phyloP scores from a whole-genome alignment of 2,113 vertebrate genomes.

The Elanoides forficatus region DNA sequence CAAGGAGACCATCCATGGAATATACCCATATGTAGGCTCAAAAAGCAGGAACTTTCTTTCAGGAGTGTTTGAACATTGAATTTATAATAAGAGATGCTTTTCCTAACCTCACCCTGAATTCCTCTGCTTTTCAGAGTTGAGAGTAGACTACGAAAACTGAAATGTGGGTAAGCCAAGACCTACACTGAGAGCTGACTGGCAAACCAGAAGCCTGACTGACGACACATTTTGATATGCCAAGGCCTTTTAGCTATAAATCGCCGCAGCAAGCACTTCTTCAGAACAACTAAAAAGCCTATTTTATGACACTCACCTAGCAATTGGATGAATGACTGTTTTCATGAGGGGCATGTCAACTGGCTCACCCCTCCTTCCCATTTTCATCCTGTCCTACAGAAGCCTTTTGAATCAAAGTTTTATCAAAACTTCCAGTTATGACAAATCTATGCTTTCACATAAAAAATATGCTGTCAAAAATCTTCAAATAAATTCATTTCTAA shows the following conservation, averaged over 20 bases:
- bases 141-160: background rate
- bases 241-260: background rate
- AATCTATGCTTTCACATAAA: background rate
- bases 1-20: background rate
- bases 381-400: background rate
- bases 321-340: background rate
- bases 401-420: background rate
- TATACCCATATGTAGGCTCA: background rate
- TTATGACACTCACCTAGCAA: background rate
- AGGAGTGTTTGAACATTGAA: background rate
- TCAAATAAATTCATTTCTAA: background rate
- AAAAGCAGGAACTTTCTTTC: background rate
- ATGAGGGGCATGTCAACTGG: background rate
- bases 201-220: background rate
- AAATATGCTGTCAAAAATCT: background rate
- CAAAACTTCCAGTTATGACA: background rate
- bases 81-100: background rate
- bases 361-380: background rate
- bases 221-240: background rate
- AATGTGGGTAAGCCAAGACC: background rate
- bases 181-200: background rate
- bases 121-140: background rate
- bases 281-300: background rate
- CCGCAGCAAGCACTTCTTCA: background rate
- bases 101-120: background rate